Evolutionary conservation across 2,888 invertebrate species (phyloP).

Genomic region (Rhopalosiphum nymphaeae): DNA sequence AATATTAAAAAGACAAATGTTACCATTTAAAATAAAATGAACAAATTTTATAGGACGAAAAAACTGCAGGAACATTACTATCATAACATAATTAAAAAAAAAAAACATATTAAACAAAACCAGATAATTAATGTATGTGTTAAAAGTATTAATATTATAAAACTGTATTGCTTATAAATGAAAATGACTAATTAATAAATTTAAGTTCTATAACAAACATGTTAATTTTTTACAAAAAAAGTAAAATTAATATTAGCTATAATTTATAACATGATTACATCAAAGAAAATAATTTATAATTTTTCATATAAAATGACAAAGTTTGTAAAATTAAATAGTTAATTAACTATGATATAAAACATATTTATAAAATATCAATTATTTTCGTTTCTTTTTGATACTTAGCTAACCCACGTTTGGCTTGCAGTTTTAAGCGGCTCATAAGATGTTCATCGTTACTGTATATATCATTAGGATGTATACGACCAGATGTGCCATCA

Average conservation of each 20-base stretch:
- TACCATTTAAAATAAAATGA: neutral
- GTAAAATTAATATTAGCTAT: neutral
- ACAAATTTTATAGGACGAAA: neutral
- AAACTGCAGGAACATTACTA: constrained; percentile 16
- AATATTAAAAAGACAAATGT: neutral
- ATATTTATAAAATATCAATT: neutral
- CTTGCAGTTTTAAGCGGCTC: neutral
- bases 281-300: neutral
- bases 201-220: neutral
- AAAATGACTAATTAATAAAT: neutral
- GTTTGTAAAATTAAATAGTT: neutral
- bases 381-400: constrained; percentile 1
- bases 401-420: neutral
- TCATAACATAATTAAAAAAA: neutral
- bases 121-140: neutral
- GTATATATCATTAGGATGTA: constrained; percentile 1
- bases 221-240: neutral
- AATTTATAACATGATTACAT: neutral
- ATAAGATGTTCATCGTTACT: neutral
- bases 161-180: neutral
- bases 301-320: neutral
- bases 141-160: neutral
- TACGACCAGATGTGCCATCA: neutral
- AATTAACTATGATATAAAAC: neutral
- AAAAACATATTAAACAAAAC: neutral